Base-by-base conservation (phyloP, 35 echinoderm and acorn worm species). In the Ophioderma brevispina region DNA sequence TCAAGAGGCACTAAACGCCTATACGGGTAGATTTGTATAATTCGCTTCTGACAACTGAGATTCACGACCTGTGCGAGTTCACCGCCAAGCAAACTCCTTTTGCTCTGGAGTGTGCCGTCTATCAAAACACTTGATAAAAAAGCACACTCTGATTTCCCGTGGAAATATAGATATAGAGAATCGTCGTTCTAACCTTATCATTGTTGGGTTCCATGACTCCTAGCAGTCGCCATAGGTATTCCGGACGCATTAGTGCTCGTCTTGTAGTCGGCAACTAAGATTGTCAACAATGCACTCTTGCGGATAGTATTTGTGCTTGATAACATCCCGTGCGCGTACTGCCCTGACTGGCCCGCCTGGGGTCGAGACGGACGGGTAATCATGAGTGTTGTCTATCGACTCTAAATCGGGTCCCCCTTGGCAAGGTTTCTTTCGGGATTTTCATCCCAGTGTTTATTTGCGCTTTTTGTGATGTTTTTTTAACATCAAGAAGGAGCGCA, bases 211-310 rank as follows among this genome's bases (percentile, higher is more conserved):
- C 90, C 42, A 91, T 50, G 76, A 91, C 90, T 32, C 76, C 40
- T 35, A 91, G 46, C 0, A 91, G 41, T 55, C 82, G 59, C 36
- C 82, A 83, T 18, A 91, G 35, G 33, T 91, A 85, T 79, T 91
- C 90, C 37, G 82, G 81, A 0, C 90, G 70, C 34, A 91, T 83
- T 1, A 91, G 76, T 1, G 90, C 90, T 49, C 90, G 70, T 28
- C 90, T 33, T 2, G 90, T 91, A 32, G 78, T 85, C 13, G 90
- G 90, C 49, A 91, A 64, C 90, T 91, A 38, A 56, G 23, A 91
- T 91, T 39, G 90, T 91, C 41, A 91, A 40, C n/a, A 91, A n/a
- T n/a, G 82, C 10, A 82, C 90, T 39, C 82, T 76, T 3, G 90
- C 90, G 19, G 90, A 84, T 36, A 91, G 75, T 31, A 84, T 86